Conservation (phyloP, 2,888 invertebrate genomes). For the Cabera pusaria region DNA sequence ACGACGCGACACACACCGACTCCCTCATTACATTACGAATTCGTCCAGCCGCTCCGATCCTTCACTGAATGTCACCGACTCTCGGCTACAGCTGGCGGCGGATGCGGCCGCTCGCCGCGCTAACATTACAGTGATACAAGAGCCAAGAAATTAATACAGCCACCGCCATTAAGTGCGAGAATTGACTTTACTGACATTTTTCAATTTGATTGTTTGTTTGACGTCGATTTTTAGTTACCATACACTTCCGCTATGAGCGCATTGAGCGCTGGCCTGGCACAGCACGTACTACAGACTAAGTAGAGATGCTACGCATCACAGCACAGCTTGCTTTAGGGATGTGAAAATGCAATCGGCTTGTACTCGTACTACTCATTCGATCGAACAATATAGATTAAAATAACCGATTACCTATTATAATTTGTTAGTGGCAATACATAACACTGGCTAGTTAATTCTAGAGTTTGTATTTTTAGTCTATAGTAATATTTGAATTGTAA, state of each 20-base stretch:
- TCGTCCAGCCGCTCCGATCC: slow-evolving; percentile 13
- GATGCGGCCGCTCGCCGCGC: slow-evolving; percentile 35
- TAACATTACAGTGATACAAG: slow-evolving; percentile 48
- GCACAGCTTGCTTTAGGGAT: too few relatives aligned
- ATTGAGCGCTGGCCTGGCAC: too few relatives aligned
- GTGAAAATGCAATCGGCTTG: too few relatives aligned
- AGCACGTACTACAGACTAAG: too few relatives aligned
- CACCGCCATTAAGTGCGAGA: slow-evolving; percentile 70
- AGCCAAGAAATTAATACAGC: slow-evolving; percentile 62
- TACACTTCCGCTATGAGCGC: slow-evolving; percentile 38
- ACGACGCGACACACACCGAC: slow-evolving; percentile 45
- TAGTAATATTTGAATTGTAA: too few relatives aligned
- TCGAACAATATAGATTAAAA: too few relatives aligned
- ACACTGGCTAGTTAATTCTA: too few relatives aligned
- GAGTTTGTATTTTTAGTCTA: too few relatives aligned
- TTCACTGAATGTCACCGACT: slow-evolving; percentile 6
- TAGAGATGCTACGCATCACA: too few relatives aligned
- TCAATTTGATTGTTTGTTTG: slow-evolving; percentile 53
- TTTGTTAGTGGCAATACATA: too few relatives aligned
- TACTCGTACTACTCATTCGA: too few relatives aligned
- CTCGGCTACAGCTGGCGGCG: slow-evolving; percentile 30
- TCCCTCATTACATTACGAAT: slow-evolving; percentile 42
- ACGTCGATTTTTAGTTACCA: slow-evolving; percentile 62
- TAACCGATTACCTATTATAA: too few relatives aligned
- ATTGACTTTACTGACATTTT: slow-evolving; percentile 35